Base-by-base conservation (phyloP, 2,888 invertebrate genomes). In the Thecocarcelia acutangulata region DNA sequence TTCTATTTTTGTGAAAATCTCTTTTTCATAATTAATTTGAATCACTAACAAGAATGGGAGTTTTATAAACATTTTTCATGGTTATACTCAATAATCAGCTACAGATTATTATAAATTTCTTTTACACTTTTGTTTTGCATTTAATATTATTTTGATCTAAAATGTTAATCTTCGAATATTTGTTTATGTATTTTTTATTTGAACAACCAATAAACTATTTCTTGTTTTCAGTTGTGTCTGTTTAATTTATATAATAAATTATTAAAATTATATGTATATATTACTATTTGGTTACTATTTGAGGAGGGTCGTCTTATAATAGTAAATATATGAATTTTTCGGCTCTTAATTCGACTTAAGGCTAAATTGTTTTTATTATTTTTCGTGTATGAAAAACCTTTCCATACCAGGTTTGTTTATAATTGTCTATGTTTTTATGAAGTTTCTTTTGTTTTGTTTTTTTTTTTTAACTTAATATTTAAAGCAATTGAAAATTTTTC, bases 31-130 rank as follows among this genome's bases (percentile, higher is more conserved):
- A 79, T 80, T 63, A 68, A 70, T 66, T 78, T 82, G 74, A 78
- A 76, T 83, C 79, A 80, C 79, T 79, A 80, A 83, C 83, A 77
- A 76, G 76, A 83, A 80, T 69, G 63, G 72, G 54, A 80, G 76
- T 77, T 80, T 76, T 58, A 69, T 80, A 80, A 80, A 80, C 69
- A 77, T 73, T 64, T 72, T 73, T 54, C 37, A 68, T 68, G 50
- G 54, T 66, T 75, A 72, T 80, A 56, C 40, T 74, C 78, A 76
- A 24, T 24, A 24, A 78, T 82, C 78, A 78, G 70, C 82, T 82
- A 82, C 85, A 84, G 84, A 86, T 84, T 84, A 84, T 85, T 84
- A 64, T 54, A 50, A 66, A 56, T 72, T 56, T 73, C 17, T 54
- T 79, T 69, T 33, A 24, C 42, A 44, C 50, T 33, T 42, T 68